Conservation (phyloP, 2,113 vertebrate species). For the Danio rerio region DNA sequence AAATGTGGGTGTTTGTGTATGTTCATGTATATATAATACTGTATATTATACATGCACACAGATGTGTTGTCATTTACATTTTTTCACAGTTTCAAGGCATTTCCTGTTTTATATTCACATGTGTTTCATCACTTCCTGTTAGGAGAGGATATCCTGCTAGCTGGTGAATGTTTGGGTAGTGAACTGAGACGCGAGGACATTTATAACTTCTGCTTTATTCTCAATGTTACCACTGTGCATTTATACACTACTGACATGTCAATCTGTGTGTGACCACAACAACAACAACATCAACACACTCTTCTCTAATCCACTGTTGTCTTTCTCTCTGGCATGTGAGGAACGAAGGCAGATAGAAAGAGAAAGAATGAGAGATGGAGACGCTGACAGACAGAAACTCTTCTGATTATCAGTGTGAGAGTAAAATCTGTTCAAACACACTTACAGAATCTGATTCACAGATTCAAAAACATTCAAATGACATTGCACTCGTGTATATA, state of each 20-base stretch:
- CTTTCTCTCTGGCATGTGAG: conserved; percentile 18
- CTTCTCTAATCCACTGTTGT: conserved; percentile 13
- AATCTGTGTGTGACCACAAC: too few species aligned
- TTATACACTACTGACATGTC: too few species aligned
- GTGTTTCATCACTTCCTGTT: conserved; percentile 69
- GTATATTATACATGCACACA: too few species aligned
- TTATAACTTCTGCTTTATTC: not conserved
- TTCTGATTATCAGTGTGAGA: not conserved
- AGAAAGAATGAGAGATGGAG: not conserved
- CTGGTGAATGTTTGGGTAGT: conserved; percentile 57
- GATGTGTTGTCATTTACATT: too few species aligned
- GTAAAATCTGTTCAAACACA: not conserved
- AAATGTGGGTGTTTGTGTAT: too few species aligned
- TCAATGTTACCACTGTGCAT: too few species aligned
- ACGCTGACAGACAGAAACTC: not conserved
- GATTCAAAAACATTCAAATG: too few species aligned
- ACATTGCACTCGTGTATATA: too few species aligned
- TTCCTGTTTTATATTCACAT: conserved; percentile 62
- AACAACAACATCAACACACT: not conserved
- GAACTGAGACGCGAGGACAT: conserved; percentile 4
- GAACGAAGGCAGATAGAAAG: not conserved
- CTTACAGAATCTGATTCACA: not conserved
- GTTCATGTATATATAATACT: too few species aligned
- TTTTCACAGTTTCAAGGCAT: conserved; percentile 1
- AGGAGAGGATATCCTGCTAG: conserved; percentile 65